phyloP scores from a whole-genome alignment of 2,888 invertebrate species.

The Pachliopta kotzebuea region DNA sequence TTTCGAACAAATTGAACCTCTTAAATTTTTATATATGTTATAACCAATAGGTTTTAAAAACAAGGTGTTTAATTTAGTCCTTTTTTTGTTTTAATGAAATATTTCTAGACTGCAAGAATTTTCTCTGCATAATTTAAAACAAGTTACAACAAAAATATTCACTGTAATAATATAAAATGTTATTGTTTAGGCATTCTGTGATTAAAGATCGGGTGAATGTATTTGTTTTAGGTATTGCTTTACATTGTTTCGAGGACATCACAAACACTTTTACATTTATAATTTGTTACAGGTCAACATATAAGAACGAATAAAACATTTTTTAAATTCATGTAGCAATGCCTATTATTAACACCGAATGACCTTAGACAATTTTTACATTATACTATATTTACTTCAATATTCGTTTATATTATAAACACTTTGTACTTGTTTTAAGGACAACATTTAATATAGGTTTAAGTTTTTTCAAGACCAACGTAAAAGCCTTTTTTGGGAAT shows the following conservation, averaged over 20 bases:
- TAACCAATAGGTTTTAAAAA: too few species aligned
- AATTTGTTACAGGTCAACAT: background rate
- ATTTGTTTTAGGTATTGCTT: constrained; percentile 1
- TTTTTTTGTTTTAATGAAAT: too few species aligned
- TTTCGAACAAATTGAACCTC: too few species aligned
- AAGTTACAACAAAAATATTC: background rate
- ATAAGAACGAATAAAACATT: background rate
- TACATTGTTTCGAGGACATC: constrained; percentile 1
- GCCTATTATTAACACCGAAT: background rate
- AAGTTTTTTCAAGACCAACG: background rate
- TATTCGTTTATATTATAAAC: background rate
- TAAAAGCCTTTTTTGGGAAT: background rate
- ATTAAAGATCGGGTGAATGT: background rate
- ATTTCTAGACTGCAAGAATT: background rate
- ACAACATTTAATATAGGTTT: background rate
- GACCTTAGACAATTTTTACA: background rate
- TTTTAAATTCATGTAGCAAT: background rate
- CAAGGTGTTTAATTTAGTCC: too few species aligned
- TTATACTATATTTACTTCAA: background rate
- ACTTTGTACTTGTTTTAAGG: background rate
- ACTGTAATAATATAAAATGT: constrained; percentile 12
- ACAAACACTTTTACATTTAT: background rate
- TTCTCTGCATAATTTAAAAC: background rate
- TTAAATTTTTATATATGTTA: too few species aligned
- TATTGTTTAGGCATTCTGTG: background rate